These are phyloP conservation scores for Ammospiza nelsoni DNA, from an alignment of 2,113 vertebrate species.

Conservation along the genomic window DNA sequence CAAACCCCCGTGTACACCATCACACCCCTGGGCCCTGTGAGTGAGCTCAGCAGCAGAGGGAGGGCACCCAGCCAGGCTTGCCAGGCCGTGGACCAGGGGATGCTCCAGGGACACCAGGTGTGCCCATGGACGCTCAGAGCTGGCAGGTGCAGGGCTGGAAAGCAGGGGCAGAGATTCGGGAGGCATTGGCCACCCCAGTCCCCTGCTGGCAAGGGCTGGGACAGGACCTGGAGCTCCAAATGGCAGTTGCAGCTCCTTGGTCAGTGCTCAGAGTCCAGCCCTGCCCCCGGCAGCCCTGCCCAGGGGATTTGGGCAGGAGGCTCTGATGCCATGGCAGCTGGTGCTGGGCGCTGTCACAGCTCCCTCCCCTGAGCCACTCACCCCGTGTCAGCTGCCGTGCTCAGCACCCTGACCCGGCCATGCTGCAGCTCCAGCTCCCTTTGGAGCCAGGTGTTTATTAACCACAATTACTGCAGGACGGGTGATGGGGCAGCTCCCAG, in stretches of 20 bases:
- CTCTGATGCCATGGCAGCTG: neutral
- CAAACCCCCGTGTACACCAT: too few relatives aligned
- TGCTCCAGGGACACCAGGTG: too few relatives aligned
- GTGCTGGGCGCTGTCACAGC: neutral
- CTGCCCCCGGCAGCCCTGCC: too few relatives aligned
- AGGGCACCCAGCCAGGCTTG: neutral
- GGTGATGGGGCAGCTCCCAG: too few relatives aligned
- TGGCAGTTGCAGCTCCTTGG: neutral
- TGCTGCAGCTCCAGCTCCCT: neutral
- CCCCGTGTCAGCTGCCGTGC: accelerated
- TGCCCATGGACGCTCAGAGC: too few relatives aligned
- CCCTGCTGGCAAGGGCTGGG: neutral
- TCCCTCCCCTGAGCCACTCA: neutral
- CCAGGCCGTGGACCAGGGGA: neutral
- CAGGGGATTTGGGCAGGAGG: too few relatives aligned
- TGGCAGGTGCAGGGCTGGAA: neutral
- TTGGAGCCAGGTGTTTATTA: too few relatives aligned
- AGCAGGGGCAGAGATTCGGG: neutral
- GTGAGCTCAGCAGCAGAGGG: neutral
- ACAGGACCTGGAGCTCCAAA: neutral
- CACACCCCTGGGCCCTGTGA: neutral
- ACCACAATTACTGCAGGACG: too few relatives aligned
- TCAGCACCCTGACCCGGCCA: accelerated
- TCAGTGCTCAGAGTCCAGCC: neutral
- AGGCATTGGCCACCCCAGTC: neutral